phyloP scores from a whole-genome alignment of 2,797 vertebrate genomes.

The Lepilemur septentrionalis region DNA sequence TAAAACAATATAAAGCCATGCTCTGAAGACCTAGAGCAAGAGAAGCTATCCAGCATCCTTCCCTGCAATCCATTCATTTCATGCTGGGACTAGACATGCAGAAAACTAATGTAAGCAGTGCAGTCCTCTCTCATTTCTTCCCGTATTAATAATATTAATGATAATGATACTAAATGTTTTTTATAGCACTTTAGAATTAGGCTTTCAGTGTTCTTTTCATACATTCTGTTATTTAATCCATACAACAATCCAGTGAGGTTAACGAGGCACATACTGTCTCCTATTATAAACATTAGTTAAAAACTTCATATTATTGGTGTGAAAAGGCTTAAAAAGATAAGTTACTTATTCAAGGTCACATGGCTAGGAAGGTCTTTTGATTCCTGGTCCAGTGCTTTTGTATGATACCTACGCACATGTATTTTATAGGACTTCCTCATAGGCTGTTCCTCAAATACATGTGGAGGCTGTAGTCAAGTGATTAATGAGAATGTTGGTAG shows the following conservation, averaged over 20 bases:
- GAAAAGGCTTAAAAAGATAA: slow-evolving; percentile 24
- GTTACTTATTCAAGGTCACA: slow-evolving; percentile 6
- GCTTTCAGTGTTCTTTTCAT: slow-evolving; percentile 54
- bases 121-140: slow-evolving; percentile 72
- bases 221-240: slow-evolving; percentile 41
- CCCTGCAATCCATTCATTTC: slow-evolving; percentile 74
- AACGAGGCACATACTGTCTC: background rate
- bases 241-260: background rate
- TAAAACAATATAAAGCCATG: slow-evolving; percentile 75
- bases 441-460: background rate
- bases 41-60: slow-evolving; percentile 74
- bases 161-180: slow-evolving; percentile 69
- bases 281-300: background rate
- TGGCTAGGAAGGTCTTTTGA: slow-evolving; percentile 34
- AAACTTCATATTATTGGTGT: background rate
- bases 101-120: slow-evolving; percentile 75
- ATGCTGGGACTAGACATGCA: slow-evolving; percentile 76
- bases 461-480: background rate
- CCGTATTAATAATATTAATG: slow-evolving; percentile 66
- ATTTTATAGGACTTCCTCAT: slow-evolving; percentile 16
- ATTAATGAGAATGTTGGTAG: slow-evolving; percentile 44
- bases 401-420: slow-evolving; percentile 3
- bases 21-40: slow-evolving; percentile 78
- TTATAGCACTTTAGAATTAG: slow-evolving; percentile 53
- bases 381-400: slow-evolving; percentile 33